Conservation (phyloP, 92 coral and sea anemone genomes). For the Micromussa lordhowensis region DNA sequence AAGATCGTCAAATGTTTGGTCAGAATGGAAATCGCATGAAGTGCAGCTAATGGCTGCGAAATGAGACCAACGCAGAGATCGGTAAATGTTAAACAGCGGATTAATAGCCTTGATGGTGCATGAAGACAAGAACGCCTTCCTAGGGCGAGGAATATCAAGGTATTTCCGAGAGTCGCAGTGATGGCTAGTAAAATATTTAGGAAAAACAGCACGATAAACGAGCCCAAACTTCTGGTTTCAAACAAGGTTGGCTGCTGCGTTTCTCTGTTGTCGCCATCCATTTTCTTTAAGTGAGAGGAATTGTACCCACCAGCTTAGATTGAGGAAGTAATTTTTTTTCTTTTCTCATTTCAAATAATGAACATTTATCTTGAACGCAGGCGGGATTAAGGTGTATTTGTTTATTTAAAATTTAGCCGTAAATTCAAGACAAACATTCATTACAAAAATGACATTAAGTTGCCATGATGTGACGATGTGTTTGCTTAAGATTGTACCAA, state of each 20-base stretch:
- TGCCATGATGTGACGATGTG: background rate
- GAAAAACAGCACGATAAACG: background rate
- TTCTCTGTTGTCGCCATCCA: background rate
- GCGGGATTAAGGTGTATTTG: background rate
- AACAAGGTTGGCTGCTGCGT: background rate
- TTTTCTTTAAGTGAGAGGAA: background rate
- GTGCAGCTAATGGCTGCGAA: background rate
- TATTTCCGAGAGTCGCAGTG: slow-evolving; percentile 1
- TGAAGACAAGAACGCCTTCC: background rate
- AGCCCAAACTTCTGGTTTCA: background rate
- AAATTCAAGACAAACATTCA: background rate
- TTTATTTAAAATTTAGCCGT: background rate
- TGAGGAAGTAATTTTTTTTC: background rate
- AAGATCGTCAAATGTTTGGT: background rate
- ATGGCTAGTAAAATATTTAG: background rate
- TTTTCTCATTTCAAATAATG: background rate
- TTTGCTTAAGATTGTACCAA: background rate
- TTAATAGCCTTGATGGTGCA: background rate
- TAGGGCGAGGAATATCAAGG: background rate
- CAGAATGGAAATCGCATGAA: background rate
- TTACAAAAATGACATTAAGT: background rate
- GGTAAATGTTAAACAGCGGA: background rate
- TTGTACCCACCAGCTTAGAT: background rate
- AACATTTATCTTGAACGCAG: background rate
- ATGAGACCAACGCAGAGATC: slow-evolving; percentile 15